Evolutionary conservation across 1,140 invertebrate species (phyloP).

Genomic region (Trachymyrmex cornetzi): DNA sequence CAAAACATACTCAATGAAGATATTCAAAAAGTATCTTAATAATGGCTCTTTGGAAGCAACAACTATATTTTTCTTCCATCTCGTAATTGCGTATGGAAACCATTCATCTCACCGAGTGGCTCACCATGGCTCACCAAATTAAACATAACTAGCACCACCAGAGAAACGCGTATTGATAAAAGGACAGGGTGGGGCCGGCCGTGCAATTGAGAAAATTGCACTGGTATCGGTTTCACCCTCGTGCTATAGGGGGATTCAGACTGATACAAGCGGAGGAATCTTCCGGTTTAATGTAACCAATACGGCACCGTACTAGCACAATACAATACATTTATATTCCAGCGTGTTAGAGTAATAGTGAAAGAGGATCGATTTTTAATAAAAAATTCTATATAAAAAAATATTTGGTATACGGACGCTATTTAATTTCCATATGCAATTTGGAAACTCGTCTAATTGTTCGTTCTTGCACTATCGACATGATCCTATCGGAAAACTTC

Average conservation of each 20-base stretch:
- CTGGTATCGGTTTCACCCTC: constrained; percentile 70
- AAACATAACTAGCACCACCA: constrained; percentile 46
- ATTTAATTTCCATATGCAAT: constrained; percentile 6
- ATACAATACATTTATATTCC: constrained; percentile 45
- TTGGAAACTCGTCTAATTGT: constrained; percentile 11
- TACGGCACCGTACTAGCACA: constrained; percentile 39
- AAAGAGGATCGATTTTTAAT: constrained; percentile 16
- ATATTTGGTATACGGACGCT: background rate
- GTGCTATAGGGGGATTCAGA: constrained; percentile 25
- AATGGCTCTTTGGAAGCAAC: background rate
- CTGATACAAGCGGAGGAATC: constrained; percentile 61
- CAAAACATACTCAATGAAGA: constrained; percentile 1
- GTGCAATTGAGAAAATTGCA: constrained; percentile 75
- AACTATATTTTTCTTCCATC: background rate
- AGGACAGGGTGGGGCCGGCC: constrained; percentile 38
- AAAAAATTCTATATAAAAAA: background rate
- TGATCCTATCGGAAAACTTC: constrained; percentile 68
- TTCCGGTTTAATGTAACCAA: constrained; percentile 62
- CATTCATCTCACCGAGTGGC: background rate
- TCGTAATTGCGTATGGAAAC: background rate
- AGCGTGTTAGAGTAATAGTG: background rate
- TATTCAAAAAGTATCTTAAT: background rate
- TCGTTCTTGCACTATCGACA: constrained; percentile 46
- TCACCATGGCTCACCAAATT: constrained; percentile 41
- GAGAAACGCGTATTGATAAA: constrained; percentile 48